These are phyloP conservation scores for Channa argus DNA, from an alignment of 2,113 vertebrate genomes.

Conservation along the genomic window DNA sequence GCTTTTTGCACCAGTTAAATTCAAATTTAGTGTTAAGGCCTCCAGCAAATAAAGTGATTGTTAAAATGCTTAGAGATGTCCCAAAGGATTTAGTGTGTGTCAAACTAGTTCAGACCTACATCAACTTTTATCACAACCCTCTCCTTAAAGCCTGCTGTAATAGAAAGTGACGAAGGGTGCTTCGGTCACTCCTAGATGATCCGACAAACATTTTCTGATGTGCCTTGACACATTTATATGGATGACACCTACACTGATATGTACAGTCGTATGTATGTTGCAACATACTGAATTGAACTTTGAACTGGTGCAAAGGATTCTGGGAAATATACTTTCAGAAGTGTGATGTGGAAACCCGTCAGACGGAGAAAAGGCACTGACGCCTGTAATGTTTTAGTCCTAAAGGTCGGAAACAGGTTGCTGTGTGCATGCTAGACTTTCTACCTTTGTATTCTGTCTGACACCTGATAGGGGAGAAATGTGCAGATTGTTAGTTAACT, in stretches of 20 bases:
- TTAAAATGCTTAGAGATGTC: neutral
- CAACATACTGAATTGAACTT: constrained; percentile 1
- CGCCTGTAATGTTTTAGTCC: constrained; percentile 9
- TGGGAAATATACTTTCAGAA: neutral
- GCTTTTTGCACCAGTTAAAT: constrained; percentile 22
- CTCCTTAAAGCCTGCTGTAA: too few relatives aligned
- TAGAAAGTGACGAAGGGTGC: too few relatives aligned
- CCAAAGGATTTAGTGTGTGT: neutral
- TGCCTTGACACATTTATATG: too few relatives aligned
- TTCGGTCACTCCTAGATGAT: too few relatives aligned
- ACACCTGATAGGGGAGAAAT: constrained; percentile 14
- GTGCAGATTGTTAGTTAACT: constrained; percentile 4
- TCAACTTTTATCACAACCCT: too few relatives aligned
- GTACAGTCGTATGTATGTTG: neutral
- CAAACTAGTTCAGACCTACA: too few relatives aligned
- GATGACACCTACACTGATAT: neutral
- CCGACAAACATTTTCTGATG: too few relatives aligned
- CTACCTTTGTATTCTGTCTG: constrained; percentile 33
- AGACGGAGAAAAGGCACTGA: constrained; percentile 4
- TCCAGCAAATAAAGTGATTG: neutral
- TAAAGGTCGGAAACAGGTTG: neutral
- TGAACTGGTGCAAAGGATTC: constrained; percentile 21
- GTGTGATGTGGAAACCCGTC: constrained; percentile 5
- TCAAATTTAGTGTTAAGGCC: neutral
- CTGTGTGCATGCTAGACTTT: constrained; percentile 20